These are phyloP conservation scores for Sympetrum striolatum DNA, from an alignment of 2,888 invertebrate genomes.

Conservation along the genomic window DNA sequence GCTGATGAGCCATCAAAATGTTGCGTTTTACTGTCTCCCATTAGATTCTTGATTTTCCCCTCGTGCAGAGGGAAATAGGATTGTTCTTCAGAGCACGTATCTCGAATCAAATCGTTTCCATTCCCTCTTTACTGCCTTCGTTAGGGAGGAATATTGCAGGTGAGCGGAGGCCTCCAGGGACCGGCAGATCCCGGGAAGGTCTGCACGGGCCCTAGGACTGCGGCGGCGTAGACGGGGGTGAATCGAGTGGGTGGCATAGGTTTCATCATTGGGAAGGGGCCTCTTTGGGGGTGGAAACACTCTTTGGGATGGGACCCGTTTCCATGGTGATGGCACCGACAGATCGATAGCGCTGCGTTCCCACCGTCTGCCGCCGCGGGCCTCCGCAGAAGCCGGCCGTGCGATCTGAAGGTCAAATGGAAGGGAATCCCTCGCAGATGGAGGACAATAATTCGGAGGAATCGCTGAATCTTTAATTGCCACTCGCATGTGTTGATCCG, in stretches of 20 bases:
- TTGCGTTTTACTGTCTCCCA: too few species aligned
- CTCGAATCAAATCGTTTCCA: not conserved
- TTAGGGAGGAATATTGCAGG: not conserved
- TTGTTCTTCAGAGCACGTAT: not conserved
- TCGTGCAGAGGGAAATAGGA: too few species aligned
- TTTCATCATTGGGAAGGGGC: not conserved
- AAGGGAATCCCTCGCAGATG: not conserved
- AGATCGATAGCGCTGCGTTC: slow-evolving; percentile 37
- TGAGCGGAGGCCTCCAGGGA: not conserved
- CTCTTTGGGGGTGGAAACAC: not conserved
- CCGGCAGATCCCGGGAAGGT: not conserved
- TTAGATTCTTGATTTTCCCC: too few species aligned
- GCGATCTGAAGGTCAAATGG: slow-evolving; percentile 30
- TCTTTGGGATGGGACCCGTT: slow-evolving; percentile 1
- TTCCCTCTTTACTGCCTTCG: not conserved
- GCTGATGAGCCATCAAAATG: too few species aligned
- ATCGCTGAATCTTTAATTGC: too few species aligned
- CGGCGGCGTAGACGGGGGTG: not conserved
- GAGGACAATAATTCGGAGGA: too few species aligned
- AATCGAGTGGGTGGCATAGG: slow-evolving; percentile 20
- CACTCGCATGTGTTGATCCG: too few species aligned
- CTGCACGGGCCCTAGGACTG: not conserved
- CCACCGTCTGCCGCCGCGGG: not conserved
- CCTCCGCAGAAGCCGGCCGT: not conserved
- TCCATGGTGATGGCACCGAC: slow-evolving; percentile 32